A percentile compares a stretch with the other conserved stretches of the same genome.
phyloP scores from a whole-genome alignment of 35 echinoderm and acorn worm genomes.

The Nesometra sesokonis region DNA sequence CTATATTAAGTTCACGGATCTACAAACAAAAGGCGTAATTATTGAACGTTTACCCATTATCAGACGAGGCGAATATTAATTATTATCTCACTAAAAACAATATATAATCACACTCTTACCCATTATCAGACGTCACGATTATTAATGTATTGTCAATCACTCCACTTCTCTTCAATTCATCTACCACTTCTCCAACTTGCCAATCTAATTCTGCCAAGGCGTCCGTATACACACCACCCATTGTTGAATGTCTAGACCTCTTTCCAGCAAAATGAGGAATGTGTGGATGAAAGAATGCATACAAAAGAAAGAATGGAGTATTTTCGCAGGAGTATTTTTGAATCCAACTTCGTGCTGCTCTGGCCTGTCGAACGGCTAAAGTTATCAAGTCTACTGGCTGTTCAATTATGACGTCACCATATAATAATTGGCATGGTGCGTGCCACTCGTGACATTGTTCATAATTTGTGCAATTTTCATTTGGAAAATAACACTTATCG shows the following conservation, averaged over 20 bases:
- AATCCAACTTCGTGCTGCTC: background rate
- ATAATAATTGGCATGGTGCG: background rate
- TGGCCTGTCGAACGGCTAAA: background rate
- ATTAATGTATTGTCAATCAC: background rate
- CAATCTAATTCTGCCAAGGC: conserved; percentile 10
- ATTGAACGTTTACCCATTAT: too few species aligned
- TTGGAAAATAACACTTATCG: background rate
- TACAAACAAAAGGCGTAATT: too few species aligned
- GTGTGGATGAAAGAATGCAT: background rate
- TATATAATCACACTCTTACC: too few species aligned
- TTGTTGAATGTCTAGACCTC: background rate
- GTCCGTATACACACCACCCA: background rate
- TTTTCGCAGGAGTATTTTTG: background rate
- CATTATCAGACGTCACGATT: background rate
- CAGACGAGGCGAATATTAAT: too few species aligned
- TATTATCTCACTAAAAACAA: too few species aligned
- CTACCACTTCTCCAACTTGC: background rate
- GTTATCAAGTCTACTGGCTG: background rate
- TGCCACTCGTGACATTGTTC: background rate
- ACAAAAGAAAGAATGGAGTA: conserved; percentile 1
- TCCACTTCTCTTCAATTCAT: background rate
- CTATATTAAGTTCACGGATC: too few species aligned
- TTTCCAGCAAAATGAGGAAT: conserved; percentile 1
- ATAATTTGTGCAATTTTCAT: background rate
- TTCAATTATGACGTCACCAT: background rate